Conservation (phyloP, 1,140 invertebrate genomes). For the Bombus huntii region DNA sequence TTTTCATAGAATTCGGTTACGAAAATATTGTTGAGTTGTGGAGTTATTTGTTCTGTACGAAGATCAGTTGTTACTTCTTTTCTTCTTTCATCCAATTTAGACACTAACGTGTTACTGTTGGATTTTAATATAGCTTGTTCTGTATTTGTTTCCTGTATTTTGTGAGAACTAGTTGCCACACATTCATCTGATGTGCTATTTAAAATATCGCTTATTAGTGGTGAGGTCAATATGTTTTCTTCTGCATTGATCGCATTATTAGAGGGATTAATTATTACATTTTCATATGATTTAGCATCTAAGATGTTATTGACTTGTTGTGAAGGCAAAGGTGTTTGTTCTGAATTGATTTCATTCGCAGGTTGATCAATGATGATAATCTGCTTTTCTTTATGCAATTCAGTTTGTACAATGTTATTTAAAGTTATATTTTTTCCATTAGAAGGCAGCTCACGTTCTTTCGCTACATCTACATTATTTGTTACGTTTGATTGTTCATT, state of each 20-base stretch:
- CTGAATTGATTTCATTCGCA: not conserved
- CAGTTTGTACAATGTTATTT: not conserved
- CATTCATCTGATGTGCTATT: not conserved
- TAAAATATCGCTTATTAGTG: not conserved
- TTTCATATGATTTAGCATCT: not conserved
- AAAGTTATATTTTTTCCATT: not conserved
- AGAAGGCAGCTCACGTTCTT: not conserved
- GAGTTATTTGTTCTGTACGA: not conserved
- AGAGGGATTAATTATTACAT: not conserved
- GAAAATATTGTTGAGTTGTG: not conserved
- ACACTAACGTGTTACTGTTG: not conserved
- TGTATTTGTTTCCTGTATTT: not conserved
- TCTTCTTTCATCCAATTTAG: not conserved
- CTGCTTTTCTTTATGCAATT: not conserved
- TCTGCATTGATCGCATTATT: not conserved
- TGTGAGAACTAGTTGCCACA: not conserved
- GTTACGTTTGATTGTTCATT: not conserved
- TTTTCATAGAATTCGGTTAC: not conserved
- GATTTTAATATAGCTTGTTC: not conserved
- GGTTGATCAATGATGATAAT: not conserved
- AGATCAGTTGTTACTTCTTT: not conserved
- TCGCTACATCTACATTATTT: not conserved
- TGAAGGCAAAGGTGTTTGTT: not conserved
- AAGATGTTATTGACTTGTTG: not conserved
- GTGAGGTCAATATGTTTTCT: not conserved